Evolutionary conservation across 2,113 vertebrate genomes (phyloP), one percentile per base, ranked within the genome.

Genomic region (Grammomys dolichurus): DNA sequence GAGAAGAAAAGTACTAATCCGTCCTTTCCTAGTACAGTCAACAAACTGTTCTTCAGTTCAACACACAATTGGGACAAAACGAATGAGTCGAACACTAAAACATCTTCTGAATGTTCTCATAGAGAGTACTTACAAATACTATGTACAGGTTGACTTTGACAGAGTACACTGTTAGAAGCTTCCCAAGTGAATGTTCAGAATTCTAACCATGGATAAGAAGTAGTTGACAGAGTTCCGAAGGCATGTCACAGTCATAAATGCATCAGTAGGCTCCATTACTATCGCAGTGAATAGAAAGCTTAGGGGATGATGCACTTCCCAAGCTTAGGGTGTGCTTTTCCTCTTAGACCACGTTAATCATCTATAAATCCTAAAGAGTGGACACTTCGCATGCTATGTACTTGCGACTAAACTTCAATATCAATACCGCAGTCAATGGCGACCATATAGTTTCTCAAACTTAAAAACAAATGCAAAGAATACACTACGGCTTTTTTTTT

Each of bases 41-140:
- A 70, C 91, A 96, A 89, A 87, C 84, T 24, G n/a, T 72, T 87
- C 75, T 95, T 91, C 73, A 95, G 28, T 80, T 90, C 51, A 26
- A 86, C 56, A 96, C 3, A 76, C 46, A 91, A 93, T 77, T 94
- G 40, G 70, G 65, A 22, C 65, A 63, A 89, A 89, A 24, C 63
- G 31, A 94, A 89, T 84, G 70, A 95, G 70, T 78, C 54, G 93
- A 85, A 95, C 36, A 46, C 58, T 63, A 84, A 91, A 88, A 84
- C 78, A 91, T 96, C 91, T 92, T 97, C 94, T 94, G 91, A 80
- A 86, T 76, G 89, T 91, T 97, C 94, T 97, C 95, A 95, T 91
- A 87, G 95, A 95, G 89, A 93, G 93, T 87, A 91, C 89, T 90
- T 89, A 94, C 69, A 96, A 89, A 80, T 81, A 54, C 46, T 91